Conservation (phyloP, 2,888 invertebrate species). For the Cheilosia soror region DNA sequence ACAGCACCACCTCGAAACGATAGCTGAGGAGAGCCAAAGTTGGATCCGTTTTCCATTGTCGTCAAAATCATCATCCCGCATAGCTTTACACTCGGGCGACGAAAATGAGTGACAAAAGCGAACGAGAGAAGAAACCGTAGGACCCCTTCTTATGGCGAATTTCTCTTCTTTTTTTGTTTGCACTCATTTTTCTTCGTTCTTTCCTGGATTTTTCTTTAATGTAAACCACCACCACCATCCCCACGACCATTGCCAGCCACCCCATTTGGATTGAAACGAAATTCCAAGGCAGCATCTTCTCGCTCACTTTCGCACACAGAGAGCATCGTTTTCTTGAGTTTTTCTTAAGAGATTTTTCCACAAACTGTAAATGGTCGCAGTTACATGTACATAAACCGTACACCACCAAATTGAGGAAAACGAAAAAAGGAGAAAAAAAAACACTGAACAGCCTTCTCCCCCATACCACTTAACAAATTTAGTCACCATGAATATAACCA, state of each 20-base stretch:
- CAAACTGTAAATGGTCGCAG: constrained; percentile 74
- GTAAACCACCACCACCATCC: constrained; percentile 6
- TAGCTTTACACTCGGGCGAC: constrained; percentile 58
- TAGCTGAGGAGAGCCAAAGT: constrained; percentile 38
- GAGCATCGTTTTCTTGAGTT: constrained; percentile 54
- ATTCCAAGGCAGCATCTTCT: constrained; percentile 56
- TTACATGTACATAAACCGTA: constrained; percentile 70
- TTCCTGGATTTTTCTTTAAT: constrained; percentile 61
- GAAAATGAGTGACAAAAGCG: constrained; percentile 72
- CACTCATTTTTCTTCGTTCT: constrained; percentile 60
- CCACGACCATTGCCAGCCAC: constrained; percentile 12
- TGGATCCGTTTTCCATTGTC: constrained; percentile 62
- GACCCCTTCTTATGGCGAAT: constrained; percentile 18
- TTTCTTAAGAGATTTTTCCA: constrained; percentile 76
- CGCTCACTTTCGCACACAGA: constrained; percentile 31
- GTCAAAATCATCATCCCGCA: constrained; percentile 47
- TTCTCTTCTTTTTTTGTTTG: constrained; percentile 57
- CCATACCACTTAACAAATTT: not conserved
- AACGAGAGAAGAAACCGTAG: constrained; percentile 61
- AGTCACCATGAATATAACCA: constrained; percentile 61
- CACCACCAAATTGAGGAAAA: constrained; percentile 66
- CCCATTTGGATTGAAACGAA: constrained; percentile 30
- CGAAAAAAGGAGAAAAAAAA: constrained; percentile 54
- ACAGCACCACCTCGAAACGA: constrained; percentile 28
- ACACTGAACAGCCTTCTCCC: not conserved